phyloP scores from a whole-genome alignment of 2,888 invertebrate species.

The Myopa testacea region DNA sequence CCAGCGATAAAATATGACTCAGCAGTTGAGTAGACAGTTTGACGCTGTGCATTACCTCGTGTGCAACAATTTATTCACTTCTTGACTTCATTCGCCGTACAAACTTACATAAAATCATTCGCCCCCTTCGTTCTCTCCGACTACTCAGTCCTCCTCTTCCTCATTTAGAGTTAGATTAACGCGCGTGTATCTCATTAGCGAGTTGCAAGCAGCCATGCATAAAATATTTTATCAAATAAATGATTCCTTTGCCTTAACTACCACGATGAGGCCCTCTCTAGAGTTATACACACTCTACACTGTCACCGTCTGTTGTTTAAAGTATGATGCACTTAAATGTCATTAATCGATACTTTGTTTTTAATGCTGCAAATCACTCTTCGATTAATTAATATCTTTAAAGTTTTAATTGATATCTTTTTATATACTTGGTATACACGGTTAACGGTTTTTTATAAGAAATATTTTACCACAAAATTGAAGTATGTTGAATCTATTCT shows the following conservation, averaged over 20 bases:
- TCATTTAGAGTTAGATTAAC: background rate
- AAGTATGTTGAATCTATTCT: no score
- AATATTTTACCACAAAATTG: no score
- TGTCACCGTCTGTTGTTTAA: no score
- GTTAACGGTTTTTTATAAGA: no score
- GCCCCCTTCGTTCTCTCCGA: background rate
- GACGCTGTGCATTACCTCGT: constrained; percentile 10
- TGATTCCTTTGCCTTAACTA: background rate
- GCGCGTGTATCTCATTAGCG: constrained; percentile 13
- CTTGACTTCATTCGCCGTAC: constrained; percentile 16
- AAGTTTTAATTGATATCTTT: no score
- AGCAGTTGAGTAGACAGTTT: background rate
- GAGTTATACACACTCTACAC: background rate
- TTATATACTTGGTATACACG: no score
- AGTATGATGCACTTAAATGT: no score
- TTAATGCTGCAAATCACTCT: no score
- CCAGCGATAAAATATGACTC: background rate
- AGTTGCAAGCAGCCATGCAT: constrained; percentile 5
- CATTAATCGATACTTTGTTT: no score
- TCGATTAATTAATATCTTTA: no score
- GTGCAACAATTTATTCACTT: background rate
- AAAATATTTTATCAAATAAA: constrained; percentile 18
- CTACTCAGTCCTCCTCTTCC: background rate
- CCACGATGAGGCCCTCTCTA: background rate
- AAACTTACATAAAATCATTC: background rate